Base-by-base conservation (phyloP, 2,797 vertebrate genomes). In the Acomys russatus region DNA sequence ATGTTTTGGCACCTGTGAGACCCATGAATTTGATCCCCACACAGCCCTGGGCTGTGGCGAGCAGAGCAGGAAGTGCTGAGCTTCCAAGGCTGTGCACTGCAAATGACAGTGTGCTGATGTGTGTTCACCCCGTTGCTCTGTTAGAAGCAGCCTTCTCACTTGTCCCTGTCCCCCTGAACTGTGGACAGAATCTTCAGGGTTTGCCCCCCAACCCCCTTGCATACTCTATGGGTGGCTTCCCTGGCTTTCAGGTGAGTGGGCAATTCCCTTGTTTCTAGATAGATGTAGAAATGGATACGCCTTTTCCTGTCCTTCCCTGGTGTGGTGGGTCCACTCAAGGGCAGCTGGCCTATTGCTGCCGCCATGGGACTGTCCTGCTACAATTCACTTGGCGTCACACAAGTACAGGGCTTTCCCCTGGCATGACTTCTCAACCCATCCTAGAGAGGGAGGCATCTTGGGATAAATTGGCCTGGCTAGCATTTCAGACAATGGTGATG, bases 141-240 rank as follows among this genome's bases (percentile, higher is more conserved):
- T 94, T 90, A 66, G 95, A 89, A 89, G 82, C 78, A n/a, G 68
- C 1, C 0, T 92, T 97, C 94, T 74, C 66, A 3, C 15, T 63
- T 38, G 7, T 38, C 68, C 54, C 54, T 0, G 0, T 56, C 78
- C 90, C 90, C 1, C 9, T 76, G 3, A 28, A 38, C 87, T 70
- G 17, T 9, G 17, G 18, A 4, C 71, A 17, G 2, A 51, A 10
- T 90, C 76, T 78, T 66, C 91, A 56, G 25, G 49, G 63, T 66
- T 64, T 49, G 0, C 80, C n/a, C 1, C 0, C 38, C 12, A 0
- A 80, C n/a, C 1, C 0, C 38, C 12, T 12, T 2, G 11, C 33
- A 2, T 22, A 2, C 1, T 17, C 25, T 28, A 4, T 15, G 3
- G 10, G 61, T 44, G 30, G 3, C 6, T 44, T 30, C 71, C 23